Conservation (phyloP, 2,113 vertebrate genomes). For the Gasterosteus aculeatus region DNA sequence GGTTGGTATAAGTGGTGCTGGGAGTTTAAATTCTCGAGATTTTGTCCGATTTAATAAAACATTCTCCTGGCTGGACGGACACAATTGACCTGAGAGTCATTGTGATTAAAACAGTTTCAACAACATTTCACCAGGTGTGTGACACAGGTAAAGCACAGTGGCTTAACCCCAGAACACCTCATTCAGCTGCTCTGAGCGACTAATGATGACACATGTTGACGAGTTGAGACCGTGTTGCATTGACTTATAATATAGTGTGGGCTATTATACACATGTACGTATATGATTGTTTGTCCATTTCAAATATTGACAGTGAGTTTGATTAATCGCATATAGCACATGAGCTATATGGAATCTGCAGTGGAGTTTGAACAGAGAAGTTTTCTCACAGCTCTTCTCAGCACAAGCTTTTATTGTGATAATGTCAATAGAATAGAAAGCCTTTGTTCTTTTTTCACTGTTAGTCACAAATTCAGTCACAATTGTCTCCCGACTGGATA, state of each 20-base stretch:
- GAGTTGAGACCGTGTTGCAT: background rate
- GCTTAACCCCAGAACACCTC: background rate
- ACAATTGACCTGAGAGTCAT: background rate
- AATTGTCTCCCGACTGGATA: background rate
- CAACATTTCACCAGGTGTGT: slow-evolving; percentile 1
- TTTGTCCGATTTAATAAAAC: background rate
- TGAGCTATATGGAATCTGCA: background rate
- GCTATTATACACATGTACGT: too few species aligned
- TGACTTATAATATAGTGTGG: background rate
- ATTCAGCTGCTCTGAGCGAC: background rate
- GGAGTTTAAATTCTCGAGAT: background rate
- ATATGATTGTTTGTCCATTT: background rate
- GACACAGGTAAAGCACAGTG: slow-evolving; percentile 1
- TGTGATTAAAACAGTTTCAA: slow-evolving; percentile 10
- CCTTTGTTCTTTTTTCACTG: background rate
- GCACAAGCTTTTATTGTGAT: slow-evolving; percentile 20
- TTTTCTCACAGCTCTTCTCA: background rate
- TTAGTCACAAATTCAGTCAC: slow-evolving; percentile 19
- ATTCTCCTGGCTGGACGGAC: too few species aligned
- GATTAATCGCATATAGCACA: background rate
- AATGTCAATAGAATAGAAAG: background rate
- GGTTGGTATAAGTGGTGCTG: background rate
- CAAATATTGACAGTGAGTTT: background rate
- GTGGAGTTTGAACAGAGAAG: background rate
- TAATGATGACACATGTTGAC: background rate